These are phyloP conservation scores for Cabera pusaria DNA, from an alignment of 2,888 invertebrate species.

Conservation along the genomic window DNA sequence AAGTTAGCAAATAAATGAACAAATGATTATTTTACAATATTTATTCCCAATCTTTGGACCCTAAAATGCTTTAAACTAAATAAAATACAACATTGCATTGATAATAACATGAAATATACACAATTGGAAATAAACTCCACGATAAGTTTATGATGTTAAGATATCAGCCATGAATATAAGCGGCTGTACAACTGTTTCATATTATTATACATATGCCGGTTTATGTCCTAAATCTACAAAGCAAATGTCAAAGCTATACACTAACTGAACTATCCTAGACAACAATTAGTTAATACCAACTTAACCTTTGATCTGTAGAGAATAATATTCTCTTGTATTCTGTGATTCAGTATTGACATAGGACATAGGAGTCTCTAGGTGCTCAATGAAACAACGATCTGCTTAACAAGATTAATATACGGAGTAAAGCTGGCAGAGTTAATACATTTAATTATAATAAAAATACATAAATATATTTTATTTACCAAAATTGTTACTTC, in stretches of 20 bases:
- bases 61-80: slow-evolving; percentile 88
- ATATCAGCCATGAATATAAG: slow-evolving; percentile 5
- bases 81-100: slow-evolving; percentile 80
- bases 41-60: slow-evolving; percentile 90
- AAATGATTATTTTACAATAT: slow-evolving; percentile 81
- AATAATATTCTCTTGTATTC: slow-evolving; percentile 1
- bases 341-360: slow-evolving; percentile 1
- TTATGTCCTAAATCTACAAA: slow-evolving; percentile 15
- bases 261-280: slow-evolving; percentile 14
- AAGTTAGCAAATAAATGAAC: slow-evolving; percentile 48
- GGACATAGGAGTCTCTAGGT: too few relatives aligned
- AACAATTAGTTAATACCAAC: slow-evolving; percentile 12
- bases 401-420: too few relatives aligned
- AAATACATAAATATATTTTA: too few relatives aligned
- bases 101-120: slow-evolving; percentile 32
- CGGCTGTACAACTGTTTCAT: slow-evolving; percentile 13
- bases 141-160: slow-evolving; percentile 1
- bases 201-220: slow-evolving; percentile 16
- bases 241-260: slow-evolving; percentile 17
- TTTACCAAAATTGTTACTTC: too few relatives aligned
- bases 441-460: too few relatives aligned
- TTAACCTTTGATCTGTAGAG: slow-evolving; percentile 8
- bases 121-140: slow-evolving; percentile 4
- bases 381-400: too few relatives aligned
- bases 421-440: too few relatives aligned